These are phyloP conservation scores for Puffinus mauretanicus DNA, from an alignment of 2,113 vertebrate genomes.

Conservation along the genomic window DNA sequence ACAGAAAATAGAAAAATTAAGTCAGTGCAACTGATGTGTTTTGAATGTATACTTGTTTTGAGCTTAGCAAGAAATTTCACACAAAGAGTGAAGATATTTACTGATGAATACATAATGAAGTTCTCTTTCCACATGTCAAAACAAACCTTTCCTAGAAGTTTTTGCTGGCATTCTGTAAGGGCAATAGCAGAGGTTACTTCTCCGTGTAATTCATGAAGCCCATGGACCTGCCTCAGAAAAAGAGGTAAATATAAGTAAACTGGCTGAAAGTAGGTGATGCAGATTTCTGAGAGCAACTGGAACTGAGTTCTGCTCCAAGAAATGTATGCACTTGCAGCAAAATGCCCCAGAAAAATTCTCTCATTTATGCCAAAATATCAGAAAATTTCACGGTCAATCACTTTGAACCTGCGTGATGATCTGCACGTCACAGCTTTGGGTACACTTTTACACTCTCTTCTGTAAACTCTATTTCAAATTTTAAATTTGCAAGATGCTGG, in stretches of 20 bases:
- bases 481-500: background rate
- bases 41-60: background rate
- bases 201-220: background rate
- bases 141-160: background rate
- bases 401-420: background rate
- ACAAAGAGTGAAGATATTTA: background rate
- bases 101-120: background rate
- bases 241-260: background rate
- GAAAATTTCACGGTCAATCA: background rate
- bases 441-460: background rate
- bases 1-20: background rate
- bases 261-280: background rate
- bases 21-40: background rate
- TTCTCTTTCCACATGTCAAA: background rate
- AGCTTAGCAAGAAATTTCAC: background rate
- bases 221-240: background rate
- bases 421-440: background rate
- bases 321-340: background rate
- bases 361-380: background rate
- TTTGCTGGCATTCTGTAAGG: background rate
- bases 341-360: background rate
- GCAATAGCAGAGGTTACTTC: background rate
- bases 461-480: background rate
- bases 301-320: background rate
- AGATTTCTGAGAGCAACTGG: background rate